Evolutionary conservation across 2,113 vertebrate genomes (phyloP), one percentile per base, ranked within the genome.

Genomic region (Chiloscyllium plagiosum): DNA sequence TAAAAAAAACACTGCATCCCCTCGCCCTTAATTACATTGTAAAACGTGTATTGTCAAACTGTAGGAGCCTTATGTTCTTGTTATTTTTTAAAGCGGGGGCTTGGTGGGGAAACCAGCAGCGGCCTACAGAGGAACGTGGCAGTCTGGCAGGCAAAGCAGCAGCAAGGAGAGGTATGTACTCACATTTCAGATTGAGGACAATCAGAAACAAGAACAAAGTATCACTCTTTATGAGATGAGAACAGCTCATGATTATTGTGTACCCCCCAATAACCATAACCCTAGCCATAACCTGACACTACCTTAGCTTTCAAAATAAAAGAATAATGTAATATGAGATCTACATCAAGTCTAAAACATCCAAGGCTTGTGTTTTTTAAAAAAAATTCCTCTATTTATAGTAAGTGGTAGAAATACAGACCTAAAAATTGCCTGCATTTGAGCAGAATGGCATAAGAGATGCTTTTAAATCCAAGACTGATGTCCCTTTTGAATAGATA

Each of bases 41-140:
- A 95, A 95, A 47, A 95, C 69, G 12, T 95, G 6, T 95, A 72
- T 72, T 95, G 42, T 95, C 94, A 95, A 95, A 95, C 94, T 72
- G 47, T 72, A 72, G 94, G 94, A 95, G 37, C 94, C 42, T 95
- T 95, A 95, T 95, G 68, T 72, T 95, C 42, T 95, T 95, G 94
- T 95, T 95, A 95, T 95, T 70, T 95, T 95, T 95, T 95, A 95
- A 95, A 95, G 94, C 94, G 94, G 94, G 94, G 94, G 94, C 94
- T 95, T 95, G 94, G 94, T 95, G 94, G 94, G 94, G 94, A 95
- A 95, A 72, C 94, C 94, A 95, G 47, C 94, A 95, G 22, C 94
- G 69, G 94, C 94, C 69, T 95, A 47, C 94, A 72, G 94, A 95
- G 94, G 94, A 95, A 76, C 94, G 42, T 47, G 50, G 69, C 94